Evolutionary conservation across 2,113 vertebrate genomes (phyloP).

Genomic region (Sakesphorus luctuosus): DNA sequence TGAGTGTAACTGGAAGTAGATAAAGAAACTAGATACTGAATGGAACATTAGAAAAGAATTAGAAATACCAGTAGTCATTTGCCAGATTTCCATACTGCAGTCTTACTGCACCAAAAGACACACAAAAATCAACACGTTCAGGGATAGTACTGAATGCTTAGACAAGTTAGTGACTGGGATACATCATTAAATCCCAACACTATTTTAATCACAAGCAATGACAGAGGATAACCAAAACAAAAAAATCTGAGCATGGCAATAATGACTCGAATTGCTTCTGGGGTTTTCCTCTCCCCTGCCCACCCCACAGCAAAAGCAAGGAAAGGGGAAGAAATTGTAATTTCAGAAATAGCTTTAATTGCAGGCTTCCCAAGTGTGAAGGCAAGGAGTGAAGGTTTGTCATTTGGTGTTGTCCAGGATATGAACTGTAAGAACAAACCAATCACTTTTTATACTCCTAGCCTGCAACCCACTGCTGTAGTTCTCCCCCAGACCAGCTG

Average conservation of each 20-base stretch:
- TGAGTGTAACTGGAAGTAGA: background rate
- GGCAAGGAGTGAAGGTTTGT: background rate
- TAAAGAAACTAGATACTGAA: background rate
- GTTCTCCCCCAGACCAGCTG: background rate
- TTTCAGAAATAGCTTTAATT: background rate
- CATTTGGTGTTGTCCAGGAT: rapidly evolving
- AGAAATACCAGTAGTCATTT: background rate
- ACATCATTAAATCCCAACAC: background rate
- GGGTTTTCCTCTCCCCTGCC: background rate
- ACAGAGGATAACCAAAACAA: background rate
- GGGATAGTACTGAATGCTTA: background rate
- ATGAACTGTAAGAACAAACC: background rate
- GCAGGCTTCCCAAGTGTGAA: background rate
- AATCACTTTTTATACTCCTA: background rate
- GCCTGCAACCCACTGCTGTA: background rate
- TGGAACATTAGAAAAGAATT: background rate
- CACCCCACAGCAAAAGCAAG: background rate
- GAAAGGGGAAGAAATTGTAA: background rate
- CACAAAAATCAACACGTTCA: rapidly evolving
- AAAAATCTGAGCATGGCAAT: background rate
- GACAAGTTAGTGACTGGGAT: background rate
- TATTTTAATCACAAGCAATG: background rate
- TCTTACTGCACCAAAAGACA: background rate
- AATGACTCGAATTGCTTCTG: background rate
- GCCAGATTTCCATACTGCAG: background rate